Base-by-base conservation (phyloP, 2,113 vertebrate genomes). In the Paradisaea rubra region DNA sequence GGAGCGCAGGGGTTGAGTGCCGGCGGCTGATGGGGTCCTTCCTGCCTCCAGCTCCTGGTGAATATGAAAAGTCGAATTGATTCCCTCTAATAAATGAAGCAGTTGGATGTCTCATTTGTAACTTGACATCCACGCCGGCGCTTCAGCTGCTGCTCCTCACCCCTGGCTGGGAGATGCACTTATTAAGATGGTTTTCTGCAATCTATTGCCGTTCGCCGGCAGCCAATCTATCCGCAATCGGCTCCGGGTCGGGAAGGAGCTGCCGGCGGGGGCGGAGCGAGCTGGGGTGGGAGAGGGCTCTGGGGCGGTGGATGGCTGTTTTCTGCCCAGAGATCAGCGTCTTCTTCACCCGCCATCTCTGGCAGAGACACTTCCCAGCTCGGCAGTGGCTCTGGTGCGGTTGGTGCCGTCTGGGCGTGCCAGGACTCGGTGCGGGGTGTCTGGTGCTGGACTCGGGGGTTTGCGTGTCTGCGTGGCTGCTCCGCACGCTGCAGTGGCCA, bases 11-110 rank as follows among this genome's bases (percentile, higher is more conserved):
- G 68, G 60, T 1, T n/a, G 63, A 35, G 89, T 1, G 13, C 80
- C 4, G 53, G 71, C 45, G 10, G 88, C 79, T 91, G 94, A 73
- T 60, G 87, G 94, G 93, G 85, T 9, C 50, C 80, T 91, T 94
- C 90, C 76, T 45, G 74, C 95, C 74, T 64, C 65, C 56, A 82
- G 9, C 73, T 76, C 89, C 88, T 5, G 74, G 44, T 49, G 83
- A 86, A 91, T 87, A 87, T 86, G 79, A 89, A 76, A 81, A 88
- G 79, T 85, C 61, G 72, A 89, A 83, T 33, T 81, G 97, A 94
- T 95, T 92, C 91, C 78, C 78, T 94, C 63, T 96, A 96, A 97
- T 95, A 94, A 96, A 93, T 79, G 94, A 92, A 97, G 94, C 95
- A 60, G 87, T 97, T 78, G 94, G 96, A 85, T 88, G 89, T 94